These are phyloP conservation scores for Elgonia sp. DNA, from an alignment of 2,888 invertebrate genomes.

Conservation along the genomic window DNA sequence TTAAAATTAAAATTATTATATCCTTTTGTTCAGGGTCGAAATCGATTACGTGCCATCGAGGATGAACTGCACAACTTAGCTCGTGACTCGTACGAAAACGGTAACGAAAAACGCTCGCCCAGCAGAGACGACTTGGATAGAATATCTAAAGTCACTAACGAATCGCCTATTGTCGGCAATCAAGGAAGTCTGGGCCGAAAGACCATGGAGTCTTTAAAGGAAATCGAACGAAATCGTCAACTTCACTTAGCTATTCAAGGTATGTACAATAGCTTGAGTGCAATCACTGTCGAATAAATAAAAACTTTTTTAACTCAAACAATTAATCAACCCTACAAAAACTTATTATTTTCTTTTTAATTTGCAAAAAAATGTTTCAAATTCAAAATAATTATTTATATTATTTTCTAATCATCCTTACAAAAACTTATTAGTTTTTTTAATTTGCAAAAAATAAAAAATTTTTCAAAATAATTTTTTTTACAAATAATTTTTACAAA, in stretches of 20 bases:
- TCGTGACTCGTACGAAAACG: constrained; percentile 82
- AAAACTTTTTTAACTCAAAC: no score
- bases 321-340: neutral
- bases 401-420: no score
- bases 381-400: no score
- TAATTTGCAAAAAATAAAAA: no score
- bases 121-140: constrained; percentile 95
- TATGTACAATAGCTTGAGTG: constrained; percentile 83
- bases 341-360: neutral
- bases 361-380: no score
- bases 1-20: no score
- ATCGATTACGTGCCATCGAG: constrained; percentile 90
- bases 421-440: no score
- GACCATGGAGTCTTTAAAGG: constrained; percentile 95
- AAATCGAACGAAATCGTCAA: constrained; percentile 95
- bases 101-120: constrained; percentile 88
- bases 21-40: constrained; percentile 87
- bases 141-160: constrained; percentile 95
- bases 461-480: no score
- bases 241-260: constrained; percentile 96
- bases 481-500: no score
- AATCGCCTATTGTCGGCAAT: constrained; percentile 91
- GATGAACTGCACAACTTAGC: constrained; percentile 88
- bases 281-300: no score
- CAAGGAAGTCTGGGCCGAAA: constrained; percentile 91